Evolutionary conservation across 1,140 invertebrate genomes (phyloP).

Genomic region (Drosophila littoralis): DNA sequence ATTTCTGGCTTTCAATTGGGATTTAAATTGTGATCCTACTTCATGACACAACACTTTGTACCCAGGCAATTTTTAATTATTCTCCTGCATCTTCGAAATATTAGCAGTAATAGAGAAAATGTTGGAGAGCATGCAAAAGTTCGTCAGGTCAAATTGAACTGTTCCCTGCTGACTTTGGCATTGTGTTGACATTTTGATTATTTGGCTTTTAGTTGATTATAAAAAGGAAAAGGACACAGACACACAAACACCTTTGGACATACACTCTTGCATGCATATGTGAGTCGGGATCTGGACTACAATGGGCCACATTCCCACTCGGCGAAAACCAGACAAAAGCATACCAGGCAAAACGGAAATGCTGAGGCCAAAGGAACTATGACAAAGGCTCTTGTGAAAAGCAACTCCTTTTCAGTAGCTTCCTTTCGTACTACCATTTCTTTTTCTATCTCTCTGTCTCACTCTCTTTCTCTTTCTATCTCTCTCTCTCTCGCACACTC

Average conservation of each 20-base stretch:
- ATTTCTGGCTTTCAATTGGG: too few relatives aligned
- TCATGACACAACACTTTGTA: too few relatives aligned
- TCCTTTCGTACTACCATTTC: slow-evolving; percentile 12
- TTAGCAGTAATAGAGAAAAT: slow-evolving; percentile 12
- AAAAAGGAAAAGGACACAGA: slow-evolving; percentile 49
- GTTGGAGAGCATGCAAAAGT: slow-evolving; percentile 19
- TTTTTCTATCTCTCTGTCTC: neutral
- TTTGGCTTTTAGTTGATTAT: slow-evolving; percentile 83
- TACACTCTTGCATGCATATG: slow-evolving; percentile 10
- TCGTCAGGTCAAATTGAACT: slow-evolving; percentile 4
- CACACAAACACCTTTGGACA: neutral
- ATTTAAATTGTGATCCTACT: too few relatives aligned
- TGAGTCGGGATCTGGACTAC: slow-evolving; percentile 31
- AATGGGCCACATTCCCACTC: slow-evolving; percentile 45
- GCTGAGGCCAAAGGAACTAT: slow-evolving; percentile 47
- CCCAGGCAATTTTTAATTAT: neutral
- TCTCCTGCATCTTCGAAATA: neutral
- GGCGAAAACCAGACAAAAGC: slow-evolving; percentile 52
- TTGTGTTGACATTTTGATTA: slow-evolving; percentile 80
- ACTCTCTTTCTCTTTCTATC: neutral
- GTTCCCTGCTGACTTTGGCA: slow-evolving; percentile 11
- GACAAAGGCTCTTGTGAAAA: slow-evolving; percentile 52
- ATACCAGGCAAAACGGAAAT: slow-evolving; percentile 63
- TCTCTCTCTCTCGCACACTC: slow-evolving; percentile 1
- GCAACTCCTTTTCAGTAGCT: slow-evolving; percentile 36